phyloP scores from a whole-genome alignment of 2,113 vertebrate species.

The Pachycephala philippinensis region DNA sequence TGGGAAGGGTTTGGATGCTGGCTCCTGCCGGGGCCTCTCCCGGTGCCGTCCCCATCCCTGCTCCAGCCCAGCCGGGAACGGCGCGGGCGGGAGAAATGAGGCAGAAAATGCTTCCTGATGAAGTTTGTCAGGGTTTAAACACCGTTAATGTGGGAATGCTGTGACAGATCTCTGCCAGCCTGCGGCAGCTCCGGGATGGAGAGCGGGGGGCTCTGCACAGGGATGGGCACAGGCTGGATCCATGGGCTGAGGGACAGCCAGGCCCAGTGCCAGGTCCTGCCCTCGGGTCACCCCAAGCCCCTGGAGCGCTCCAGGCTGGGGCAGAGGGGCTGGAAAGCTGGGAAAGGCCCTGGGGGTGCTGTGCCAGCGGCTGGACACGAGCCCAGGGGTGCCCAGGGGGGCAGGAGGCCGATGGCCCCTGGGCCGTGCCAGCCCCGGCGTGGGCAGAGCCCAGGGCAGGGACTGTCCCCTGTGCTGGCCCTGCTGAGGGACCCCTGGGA shows the following conservation, averaged over 20 bases:
- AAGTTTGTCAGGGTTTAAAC: not conserved
- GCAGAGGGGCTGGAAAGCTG: not conserved
- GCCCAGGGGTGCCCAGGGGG: not conserved
- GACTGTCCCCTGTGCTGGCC: not conserved
- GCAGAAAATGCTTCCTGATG: constrained; percentile 11
- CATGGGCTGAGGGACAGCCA: not conserved
- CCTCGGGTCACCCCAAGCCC: not conserved
- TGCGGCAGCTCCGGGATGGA: not conserved
- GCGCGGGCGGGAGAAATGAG: not conserved
- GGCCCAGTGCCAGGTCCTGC: no score
- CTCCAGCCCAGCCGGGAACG: not conserved
- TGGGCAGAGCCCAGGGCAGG: not conserved
- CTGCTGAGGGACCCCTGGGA: not conserved
- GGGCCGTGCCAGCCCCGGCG: not conserved
- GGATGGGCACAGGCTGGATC: not conserved
- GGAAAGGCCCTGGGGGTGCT: not conserved
- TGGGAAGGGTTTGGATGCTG: not conserved
- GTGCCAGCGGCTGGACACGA: not conserved
- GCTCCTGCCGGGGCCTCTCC: not conserved
- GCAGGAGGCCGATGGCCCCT: not conserved
- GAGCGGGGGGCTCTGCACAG: not conserved
- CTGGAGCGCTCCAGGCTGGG: not conserved
- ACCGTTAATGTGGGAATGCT: not conserved
- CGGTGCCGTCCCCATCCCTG: not conserved
- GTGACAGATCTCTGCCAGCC: not conserved